Base-by-base conservation (phyloP, 1,140 invertebrate genomes). In the Papilio xuthus region DNA sequence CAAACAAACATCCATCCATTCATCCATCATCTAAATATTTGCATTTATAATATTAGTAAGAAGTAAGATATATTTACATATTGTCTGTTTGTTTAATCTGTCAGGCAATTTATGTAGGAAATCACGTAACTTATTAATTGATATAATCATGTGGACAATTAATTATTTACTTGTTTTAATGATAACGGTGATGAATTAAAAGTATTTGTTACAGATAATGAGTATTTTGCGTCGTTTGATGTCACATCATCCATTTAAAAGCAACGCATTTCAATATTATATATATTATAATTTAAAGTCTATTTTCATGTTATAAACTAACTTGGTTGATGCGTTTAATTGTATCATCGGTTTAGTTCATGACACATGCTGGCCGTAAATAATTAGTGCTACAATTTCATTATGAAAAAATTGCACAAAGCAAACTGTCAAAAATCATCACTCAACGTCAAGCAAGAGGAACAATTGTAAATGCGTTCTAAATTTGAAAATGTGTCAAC, bases 401-500 rank as follows among this genome's bases (percentile, higher is more conserved):
- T 4, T 32, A 18, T 0, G 50, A 4, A 28, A 73, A 73, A 73
- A 50, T 26, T 44, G 20, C 41, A 73, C 71, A 73, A 73, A 50
- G 9, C 32, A 50, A 42, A 50, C 26, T 60, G 44, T 75, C 50
- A 75, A 75, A 56, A 18, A 75, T 10, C 15, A 18, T 56, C 28
- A 75, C 23, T n/a, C 73, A 50, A 41, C 50, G 26, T 60, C 32
- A 50, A 9, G 47, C 12, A 13, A 60, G 9, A 60, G 23, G 23
- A 60, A 60, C 56, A 60, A 20, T 75, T 23, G n/a, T 50, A 32
- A 75, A 75, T 75, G 73, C 50, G 73, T 75, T 75, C 73, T 32
- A 41, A 60, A 75, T 75, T 75, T 56, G 73, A 75, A 75, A 75
- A 75, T 75, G 73, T 75, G 73, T 75, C 73, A 75, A 50, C 50